Evolutionary conservation across 2,113 vertebrate genomes (phyloP).

Genomic region (Silurus glanis): DNA sequence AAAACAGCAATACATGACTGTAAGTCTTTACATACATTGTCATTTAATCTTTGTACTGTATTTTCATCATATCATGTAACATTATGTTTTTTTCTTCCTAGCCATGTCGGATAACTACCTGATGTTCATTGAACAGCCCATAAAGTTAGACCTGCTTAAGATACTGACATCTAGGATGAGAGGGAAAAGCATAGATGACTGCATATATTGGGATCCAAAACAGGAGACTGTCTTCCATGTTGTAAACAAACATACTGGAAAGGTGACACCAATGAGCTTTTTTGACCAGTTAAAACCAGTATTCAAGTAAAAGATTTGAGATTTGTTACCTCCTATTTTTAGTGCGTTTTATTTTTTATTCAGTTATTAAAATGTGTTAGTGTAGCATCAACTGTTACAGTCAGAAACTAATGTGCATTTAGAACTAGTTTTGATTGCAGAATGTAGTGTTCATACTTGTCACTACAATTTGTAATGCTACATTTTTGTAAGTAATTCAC

Average conservation of each 20-base stretch:
- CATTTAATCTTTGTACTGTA: background rate
- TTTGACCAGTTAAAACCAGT: background rate
- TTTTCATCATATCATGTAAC: background rate
- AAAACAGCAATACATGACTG: background rate
- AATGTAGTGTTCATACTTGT: background rate
- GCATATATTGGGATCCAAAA: constrained; percentile 89
- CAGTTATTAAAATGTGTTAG: no score
- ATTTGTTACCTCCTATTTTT: no score
- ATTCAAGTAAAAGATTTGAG: background rate
- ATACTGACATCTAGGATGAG: constrained; percentile 78
- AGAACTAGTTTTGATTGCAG: background rate
- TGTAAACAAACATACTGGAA: constrained; percentile 82
- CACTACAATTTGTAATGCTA: background rate
- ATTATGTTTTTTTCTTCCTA: constrained; percentile 54
- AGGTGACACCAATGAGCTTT: constrained; percentile 67
- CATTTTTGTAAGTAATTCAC: no score
- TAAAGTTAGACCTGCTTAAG: constrained; percentile 85
- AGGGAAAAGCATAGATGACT: constrained; percentile 74
- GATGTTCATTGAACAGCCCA: constrained; percentile 89
- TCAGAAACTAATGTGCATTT: background rate
- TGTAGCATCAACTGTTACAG: background rate
- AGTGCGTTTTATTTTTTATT: no score
- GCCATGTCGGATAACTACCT: constrained; percentile 93
- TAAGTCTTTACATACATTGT: background rate
- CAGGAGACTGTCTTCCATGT: constrained; percentile 84